phyloP scores from a whole-genome alignment of 2,797 vertebrate genomes.

The Scarus forsteni region DNA sequence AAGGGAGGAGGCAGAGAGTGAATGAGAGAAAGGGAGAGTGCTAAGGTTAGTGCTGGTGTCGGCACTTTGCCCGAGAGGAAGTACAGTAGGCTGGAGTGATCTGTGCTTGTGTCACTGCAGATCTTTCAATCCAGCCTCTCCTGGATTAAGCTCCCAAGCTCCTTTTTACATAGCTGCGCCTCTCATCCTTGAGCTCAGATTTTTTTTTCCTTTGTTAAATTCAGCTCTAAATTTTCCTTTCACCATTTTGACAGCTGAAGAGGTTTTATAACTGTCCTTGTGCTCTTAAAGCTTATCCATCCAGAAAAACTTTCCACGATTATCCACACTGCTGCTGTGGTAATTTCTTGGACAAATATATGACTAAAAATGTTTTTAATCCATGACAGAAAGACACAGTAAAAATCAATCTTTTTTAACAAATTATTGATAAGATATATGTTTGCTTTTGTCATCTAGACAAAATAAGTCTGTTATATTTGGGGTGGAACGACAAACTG shows the following conservation, averaged over 20 bases:
- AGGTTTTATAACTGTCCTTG: slow-evolving; percentile 51
- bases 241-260: slow-evolving; percentile 44
- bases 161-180: slow-evolving; percentile 37
- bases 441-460: no score
- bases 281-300: slow-evolving; percentile 45
- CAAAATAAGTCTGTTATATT: no score
- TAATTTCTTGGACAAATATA: no score
- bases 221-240: slow-evolving; percentile 35
- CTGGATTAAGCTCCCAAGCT: slow-evolving; percentile 53
- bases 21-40: slow-evolving; percentile 36
- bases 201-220: slow-evolving; percentile 21
- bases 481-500: no score
- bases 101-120: slow-evolving; percentile 74
- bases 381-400: no score
- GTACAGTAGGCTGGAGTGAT: slow-evolving; percentile 65
- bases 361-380: no score
- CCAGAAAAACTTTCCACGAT: slow-evolving; percentile 50
- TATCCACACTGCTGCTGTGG: slow-evolving; percentile 33
- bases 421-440: no score
- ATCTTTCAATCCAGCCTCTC: slow-evolving; percentile 59
- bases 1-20: slow-evolving; percentile 30
- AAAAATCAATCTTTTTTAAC: no score
- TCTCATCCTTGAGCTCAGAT: slow-evolving; percentile 45
- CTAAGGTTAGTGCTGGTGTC: slow-evolving; percentile 53
- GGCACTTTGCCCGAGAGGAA: slow-evolving; percentile 65